phyloP scores from a whole-genome alignment of 2,888 invertebrate genomes.

The Drosophila demipolita region DNA sequence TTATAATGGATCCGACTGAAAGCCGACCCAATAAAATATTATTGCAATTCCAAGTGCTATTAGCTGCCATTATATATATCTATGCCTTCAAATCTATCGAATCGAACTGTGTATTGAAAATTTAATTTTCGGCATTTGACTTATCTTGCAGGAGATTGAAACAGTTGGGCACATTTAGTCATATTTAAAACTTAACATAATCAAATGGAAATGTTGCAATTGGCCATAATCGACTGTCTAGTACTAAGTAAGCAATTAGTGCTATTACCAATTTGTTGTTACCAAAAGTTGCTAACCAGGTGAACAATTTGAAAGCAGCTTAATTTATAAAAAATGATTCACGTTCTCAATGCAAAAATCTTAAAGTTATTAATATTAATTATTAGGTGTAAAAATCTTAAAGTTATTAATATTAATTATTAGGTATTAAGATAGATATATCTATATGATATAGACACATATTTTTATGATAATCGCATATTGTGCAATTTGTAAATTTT shows the following conservation, averaged over 20 bases:
- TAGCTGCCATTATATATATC: background rate
- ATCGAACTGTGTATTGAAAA: background rate
- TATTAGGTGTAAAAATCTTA: background rate
- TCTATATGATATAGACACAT: background rate
- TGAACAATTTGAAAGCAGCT: background rate
- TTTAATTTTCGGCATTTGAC: background rate
- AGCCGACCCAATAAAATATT: background rate
- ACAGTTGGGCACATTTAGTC: background rate
- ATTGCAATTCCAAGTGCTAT: conserved; percentile 13
- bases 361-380: background rate
- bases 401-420: too few relatives aligned
- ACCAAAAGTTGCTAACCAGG: background rate
- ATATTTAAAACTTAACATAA: background rate
- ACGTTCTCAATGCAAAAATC: background rate
- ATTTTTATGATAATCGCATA: background rate
- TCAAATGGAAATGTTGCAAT: background rate
- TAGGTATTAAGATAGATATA: background rate
- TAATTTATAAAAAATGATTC: background rate
- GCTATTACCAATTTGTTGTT: too few relatives aligned
- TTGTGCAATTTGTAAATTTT: background rate
- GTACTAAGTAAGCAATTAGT: background rate
- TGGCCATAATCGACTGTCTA: background rate
- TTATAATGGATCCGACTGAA: conserved; percentile 21
- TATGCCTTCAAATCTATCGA: background rate
- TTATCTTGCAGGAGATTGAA: background rate